Conservation (phyloP, 1,140 invertebrate species). For the Brachionus paranguensis region DNA sequence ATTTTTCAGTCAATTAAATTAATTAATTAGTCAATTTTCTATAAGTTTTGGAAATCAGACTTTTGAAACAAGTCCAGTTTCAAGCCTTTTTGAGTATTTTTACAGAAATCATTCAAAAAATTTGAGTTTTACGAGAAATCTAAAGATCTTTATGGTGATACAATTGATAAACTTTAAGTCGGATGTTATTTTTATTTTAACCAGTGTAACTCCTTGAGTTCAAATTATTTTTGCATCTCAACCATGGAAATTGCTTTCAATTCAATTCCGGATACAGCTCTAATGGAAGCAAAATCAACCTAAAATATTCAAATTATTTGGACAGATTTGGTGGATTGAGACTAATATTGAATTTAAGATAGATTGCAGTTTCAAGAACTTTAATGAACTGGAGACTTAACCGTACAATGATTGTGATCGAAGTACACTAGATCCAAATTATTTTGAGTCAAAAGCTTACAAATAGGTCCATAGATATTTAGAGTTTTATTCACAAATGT, state of each 20-base stretch:
- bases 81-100: background rate
- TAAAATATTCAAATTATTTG: background rate
- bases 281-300: background rate
- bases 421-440: too few relatives aligned
- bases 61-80: background rate
- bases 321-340: background rate
- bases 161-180: background rate
- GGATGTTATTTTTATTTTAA: background rate
- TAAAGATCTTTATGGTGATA: background rate
- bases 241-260: conserved; percentile 15
- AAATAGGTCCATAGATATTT: too few relatives aligned
- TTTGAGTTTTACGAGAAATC: background rate
- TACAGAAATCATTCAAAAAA: background rate
- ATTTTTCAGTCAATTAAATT: background rate
- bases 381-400: too few relatives aligned
- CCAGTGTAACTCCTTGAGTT: background rate
- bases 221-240: background rate
- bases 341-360: background rate
- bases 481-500: too few relatives aligned
- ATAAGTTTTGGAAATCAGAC: too few relatives aligned
- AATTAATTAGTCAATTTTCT: too few relatives aligned
- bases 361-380: too few relatives aligned
- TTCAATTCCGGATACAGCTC: background rate
- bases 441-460: too few relatives aligned
- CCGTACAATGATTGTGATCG: too few relatives aligned